phyloP scores from a whole-genome alignment of 2,797 vertebrate species.

The Hippoglossus hippoglossus region DNA sequence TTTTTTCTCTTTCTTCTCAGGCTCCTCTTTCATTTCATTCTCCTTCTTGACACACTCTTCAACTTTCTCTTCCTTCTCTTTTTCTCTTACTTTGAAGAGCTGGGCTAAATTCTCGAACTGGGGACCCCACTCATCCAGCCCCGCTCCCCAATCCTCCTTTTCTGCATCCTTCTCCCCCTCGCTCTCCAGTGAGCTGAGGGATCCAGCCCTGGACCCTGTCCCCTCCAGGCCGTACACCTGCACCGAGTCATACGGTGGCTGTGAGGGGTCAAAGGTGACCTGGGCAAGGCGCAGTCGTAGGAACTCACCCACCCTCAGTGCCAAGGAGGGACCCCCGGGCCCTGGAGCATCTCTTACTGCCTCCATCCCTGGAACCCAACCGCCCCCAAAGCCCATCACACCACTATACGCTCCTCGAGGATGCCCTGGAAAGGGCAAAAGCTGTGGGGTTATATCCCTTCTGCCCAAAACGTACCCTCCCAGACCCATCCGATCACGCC shows the following conservation, averaged over 20 bases:
- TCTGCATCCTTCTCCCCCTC: constrained; percentile 86
- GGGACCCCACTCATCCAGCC: constrained; percentile 91
- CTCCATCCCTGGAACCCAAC: constrained; percentile 81
- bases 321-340: constrained; percentile 79
- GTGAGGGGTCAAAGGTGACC: constrained; percentile 90
- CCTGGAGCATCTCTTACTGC: constrained; percentile 66
- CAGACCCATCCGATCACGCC: constrained; percentile 81
- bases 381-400: constrained; percentile 77
- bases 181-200: constrained; percentile 89
- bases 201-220: constrained; percentile 90
- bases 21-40: constrained; percentile 54
- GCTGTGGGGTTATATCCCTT: constrained; percentile 89
- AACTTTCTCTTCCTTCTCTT: constrained; percentile 72
- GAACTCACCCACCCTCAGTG: constrained; percentile 89
- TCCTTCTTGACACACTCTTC: constrained; percentile 55
- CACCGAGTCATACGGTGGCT: constrained; percentile 93
- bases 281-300: constrained; percentile 88
- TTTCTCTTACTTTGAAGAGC: constrained; percentile 87
- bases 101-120: constrained; percentile 90
- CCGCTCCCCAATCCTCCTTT: constrained; percentile 85
- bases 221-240: constrained; percentile 94
- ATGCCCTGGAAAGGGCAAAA: constrained; percentile 81
- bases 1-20: constrained; percentile 57
- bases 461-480: constrained; percentile 81
- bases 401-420: constrained; percentile 75